A percentile compares a stretch with the other conserved stretches of the same genome.
Conservation (phyloP, 2,888 invertebrate species). For the Teleogryllus oceanicus region DNA sequence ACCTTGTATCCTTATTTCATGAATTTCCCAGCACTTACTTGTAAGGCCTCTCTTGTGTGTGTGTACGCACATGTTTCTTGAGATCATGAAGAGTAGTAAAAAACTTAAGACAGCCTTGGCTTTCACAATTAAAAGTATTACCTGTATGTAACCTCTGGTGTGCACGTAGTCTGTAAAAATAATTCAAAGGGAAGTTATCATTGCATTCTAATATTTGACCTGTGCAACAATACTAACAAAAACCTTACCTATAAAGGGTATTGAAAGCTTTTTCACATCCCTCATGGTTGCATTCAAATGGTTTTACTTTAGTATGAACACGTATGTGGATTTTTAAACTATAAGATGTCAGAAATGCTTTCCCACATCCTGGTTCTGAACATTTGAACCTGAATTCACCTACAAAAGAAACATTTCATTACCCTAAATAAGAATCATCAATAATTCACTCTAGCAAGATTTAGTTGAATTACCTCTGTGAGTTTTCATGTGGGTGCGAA, state of each 20-base stretch:
- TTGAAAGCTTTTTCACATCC: constrained; percentile 92
- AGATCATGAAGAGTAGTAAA: constrained; percentile 93
- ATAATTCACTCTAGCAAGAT: background rate
- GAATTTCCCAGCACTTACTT: constrained; percentile 57
- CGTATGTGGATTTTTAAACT: constrained; percentile 91
- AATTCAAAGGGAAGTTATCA: background rate
- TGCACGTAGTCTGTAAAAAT: constrained; percentile 65
- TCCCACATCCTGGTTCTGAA: constrained; percentile 79
- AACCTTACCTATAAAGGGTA: constrained; percentile 78
- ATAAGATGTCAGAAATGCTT: constrained; percentile 91
- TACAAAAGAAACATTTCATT: constrained; percentile 49
- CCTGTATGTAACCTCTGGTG: constrained; percentile 91
- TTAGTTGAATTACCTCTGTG: constrained; percentile 71
- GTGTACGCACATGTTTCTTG: constrained; percentile 89
- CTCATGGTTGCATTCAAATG: constrained; percentile 77
- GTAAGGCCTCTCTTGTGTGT: constrained; percentile 86
- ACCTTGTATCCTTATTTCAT: background rate
- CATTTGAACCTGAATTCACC: constrained; percentile 94
- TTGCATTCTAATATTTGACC: no score
- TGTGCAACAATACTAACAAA: background rate
- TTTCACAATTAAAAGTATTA: constrained; percentile 88
- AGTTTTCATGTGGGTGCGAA: constrained; percentile 92
- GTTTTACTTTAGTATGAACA: constrained; percentile 89
- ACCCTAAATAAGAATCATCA: background rate
- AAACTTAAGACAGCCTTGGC: constrained; percentile 78